A percentile compares a stretch with the other conserved stretches of the same genome.
Evolutionary conservation across 2,888 invertebrate species (phyloP).

Genomic region (Diogma glabrata): DNA sequence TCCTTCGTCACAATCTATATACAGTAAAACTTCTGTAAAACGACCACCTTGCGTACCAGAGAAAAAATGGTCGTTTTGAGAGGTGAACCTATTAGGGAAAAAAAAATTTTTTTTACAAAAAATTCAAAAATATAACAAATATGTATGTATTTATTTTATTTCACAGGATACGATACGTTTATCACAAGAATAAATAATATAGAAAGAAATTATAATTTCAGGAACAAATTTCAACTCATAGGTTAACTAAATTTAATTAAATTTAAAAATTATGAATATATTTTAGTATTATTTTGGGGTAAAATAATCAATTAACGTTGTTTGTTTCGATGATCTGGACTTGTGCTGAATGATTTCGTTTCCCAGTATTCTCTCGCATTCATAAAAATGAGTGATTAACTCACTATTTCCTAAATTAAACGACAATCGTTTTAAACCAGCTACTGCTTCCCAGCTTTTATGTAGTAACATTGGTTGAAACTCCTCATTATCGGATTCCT

Average conservation of each 20-base stretch:
- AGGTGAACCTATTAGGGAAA: neutral
- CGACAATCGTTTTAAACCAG: neutral
- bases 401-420: neutral
- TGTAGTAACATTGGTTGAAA: neutral
- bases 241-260: neutral
- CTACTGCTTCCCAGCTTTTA: neutral
- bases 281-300: neutral
- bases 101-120: neutral
- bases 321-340: neutral
- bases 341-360: neutral
- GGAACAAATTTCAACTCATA: neutral
- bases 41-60: neutral
- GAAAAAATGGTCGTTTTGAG: neutral
- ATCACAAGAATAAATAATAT: slow-evolving; percentile 1
- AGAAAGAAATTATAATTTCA: neutral
- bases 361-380: neutral
- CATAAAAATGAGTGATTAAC: neutral
- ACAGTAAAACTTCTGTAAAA: neutral
- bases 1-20: too few relatives aligned
- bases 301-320: neutral
- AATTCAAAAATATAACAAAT: neutral
- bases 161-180: neutral
- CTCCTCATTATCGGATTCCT: neutral
- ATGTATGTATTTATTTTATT: too few relatives aligned
- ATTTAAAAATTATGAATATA: neutral